Evolutionary conservation across 64 coral and sea anemone species (phyloP).

Genomic region (Pachyseris speciosa): DNA sequence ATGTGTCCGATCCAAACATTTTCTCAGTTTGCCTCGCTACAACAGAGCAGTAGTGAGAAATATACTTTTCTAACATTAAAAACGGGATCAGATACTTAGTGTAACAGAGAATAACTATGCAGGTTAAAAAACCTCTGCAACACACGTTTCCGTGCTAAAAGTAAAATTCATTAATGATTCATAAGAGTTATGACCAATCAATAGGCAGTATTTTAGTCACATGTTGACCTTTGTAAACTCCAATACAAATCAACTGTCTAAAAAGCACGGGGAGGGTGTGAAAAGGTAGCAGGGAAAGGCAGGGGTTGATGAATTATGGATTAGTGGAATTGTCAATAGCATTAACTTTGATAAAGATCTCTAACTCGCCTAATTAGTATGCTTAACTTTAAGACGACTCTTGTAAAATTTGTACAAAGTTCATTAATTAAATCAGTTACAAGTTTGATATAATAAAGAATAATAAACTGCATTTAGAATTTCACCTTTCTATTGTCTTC

Average conservation of each 20-base stretch:
- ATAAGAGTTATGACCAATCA: constrained; percentile 4
- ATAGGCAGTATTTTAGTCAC: not conserved
- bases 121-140: no score
- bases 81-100: no score
- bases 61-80: no score
- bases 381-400: constrained; percentile 51
- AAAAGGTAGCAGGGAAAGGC: no score
- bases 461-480: constrained; percentile 3
- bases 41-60: no score
- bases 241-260: constrained; percentile 35
- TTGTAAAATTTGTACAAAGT: constrained; percentile 41
- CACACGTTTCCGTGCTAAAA: no score
- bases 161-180: constrained; percentile 42
- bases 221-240: constrained; percentile 7
- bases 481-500: not conserved
- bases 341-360: constrained; percentile 66
- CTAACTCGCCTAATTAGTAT: constrained; percentile 67
- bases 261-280: constrained; percentile 42
- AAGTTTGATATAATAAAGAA: constrained; percentile 34
- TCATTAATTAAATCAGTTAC: constrained; percentile 46
- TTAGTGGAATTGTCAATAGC: not conserved
- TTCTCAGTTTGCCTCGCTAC: no score
- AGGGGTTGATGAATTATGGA: constrained; percentile 44
- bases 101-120: no score
- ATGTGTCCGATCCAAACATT: no score